Conservation (phyloP, 53 echinoderm and acorn worm species). For the Crossaster papposus region DNA sequence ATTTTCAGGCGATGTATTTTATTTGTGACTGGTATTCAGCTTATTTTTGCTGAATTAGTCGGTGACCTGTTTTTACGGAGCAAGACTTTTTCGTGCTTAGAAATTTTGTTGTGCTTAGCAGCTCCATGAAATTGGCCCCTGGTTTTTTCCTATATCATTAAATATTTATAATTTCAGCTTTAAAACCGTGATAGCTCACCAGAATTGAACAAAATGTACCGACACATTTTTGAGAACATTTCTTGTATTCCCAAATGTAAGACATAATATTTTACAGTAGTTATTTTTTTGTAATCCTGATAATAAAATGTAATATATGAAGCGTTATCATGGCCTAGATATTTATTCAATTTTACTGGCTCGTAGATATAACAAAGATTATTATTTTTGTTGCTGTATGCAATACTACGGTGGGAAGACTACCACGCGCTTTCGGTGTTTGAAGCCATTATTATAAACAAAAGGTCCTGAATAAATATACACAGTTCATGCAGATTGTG, state of each 20-base stretch:
- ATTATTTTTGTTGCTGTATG: not conserved
- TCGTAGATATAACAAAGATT: not conserved
- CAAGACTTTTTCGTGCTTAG: too few species aligned
- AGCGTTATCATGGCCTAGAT: not conserved
- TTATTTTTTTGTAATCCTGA: too few species aligned
- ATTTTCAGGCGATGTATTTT: too few species aligned
- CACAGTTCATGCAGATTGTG: not conserved
- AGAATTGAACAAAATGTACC: not conserved
- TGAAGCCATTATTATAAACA: constrained; percentile 10
- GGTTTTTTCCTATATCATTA: too few species aligned
- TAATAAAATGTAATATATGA: not conserved
- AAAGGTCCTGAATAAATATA: constrained; percentile 16
- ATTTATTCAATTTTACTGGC: constrained; percentile 22
- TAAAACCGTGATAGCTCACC: not conserved
- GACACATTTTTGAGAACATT: not conserved
- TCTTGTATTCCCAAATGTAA: too few species aligned
- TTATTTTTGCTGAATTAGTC: too few species aligned
- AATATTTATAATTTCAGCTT: not conserved
- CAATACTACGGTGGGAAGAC: not conserved
- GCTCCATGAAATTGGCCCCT: too few species aligned
- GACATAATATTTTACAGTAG: too few species aligned
- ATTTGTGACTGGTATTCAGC: too few species aligned
- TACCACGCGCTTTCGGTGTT: constrained; percentile 46
- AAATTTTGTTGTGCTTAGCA: too few species aligned
- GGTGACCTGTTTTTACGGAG: too few species aligned